Evolutionary conservation across 2,797 vertebrate genomes (phyloP).

Genomic region (Sebastes jordani): DNA sequence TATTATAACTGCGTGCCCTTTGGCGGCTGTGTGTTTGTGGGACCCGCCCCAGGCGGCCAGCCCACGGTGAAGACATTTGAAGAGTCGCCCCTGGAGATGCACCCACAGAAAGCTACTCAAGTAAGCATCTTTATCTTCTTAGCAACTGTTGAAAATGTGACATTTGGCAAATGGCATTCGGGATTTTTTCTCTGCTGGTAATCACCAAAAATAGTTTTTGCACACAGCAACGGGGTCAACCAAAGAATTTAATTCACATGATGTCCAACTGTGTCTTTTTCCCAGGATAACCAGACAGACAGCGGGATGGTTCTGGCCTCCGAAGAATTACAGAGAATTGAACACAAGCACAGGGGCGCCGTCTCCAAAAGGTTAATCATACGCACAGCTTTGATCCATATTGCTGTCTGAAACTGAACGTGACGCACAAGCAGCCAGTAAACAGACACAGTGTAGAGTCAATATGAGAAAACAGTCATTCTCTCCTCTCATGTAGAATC

Average conservation of each 20-base stretch:
- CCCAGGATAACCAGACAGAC: constrained; percentile 98
- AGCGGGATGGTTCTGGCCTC: constrained; percentile 99
- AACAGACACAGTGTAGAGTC: not conserved
- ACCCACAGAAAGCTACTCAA: constrained; percentile 86
- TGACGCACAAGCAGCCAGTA: not conserved
- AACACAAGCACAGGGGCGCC: constrained; percentile 87
- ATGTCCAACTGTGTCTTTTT: constrained; percentile 46
- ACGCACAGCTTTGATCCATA: not conserved
- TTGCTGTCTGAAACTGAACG: not conserved
- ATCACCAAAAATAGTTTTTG: not conserved
- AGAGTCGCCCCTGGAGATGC: constrained; percentile 90
- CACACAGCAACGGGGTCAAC: not conserved
- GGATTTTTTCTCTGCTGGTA: not conserved
- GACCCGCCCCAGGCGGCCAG: constrained; percentile 84
- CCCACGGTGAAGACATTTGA: constrained; percentile 96
- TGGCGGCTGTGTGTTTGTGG: constrained; percentile 88
- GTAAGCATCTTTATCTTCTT: constrained; percentile 76
- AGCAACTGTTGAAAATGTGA: constrained; percentile 1
- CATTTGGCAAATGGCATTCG: not conserved
- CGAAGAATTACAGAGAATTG: constrained; percentile 95
- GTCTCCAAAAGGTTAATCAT: constrained; percentile 84
- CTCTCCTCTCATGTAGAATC: not conserved
- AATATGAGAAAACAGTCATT: constrained; percentile 1
- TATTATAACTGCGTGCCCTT: constrained; percentile 98
- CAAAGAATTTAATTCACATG: not conserved